Evolutionary conservation across 2,888 invertebrate genomes (phyloP), one percentile per base, ranked within the genome.

Genomic region (Trilocha varians): DNA sequence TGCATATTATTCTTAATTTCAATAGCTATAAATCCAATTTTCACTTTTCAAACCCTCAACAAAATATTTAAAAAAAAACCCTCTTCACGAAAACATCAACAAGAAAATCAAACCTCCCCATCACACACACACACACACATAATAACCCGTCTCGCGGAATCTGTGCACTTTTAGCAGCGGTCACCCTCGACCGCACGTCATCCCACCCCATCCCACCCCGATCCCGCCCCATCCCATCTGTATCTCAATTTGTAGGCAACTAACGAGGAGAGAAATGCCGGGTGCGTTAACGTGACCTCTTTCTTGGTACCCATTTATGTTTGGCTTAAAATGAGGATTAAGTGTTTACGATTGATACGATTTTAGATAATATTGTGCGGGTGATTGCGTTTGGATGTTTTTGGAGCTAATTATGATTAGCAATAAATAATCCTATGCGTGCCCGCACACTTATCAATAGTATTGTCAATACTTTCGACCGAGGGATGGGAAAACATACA

Each of bases 211-310:
- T 49, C 40, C 42, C 49, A 53, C 53, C 42, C 41, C 39, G 41
- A 41, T 40, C 42, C 53, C 47, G 41, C 48, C 43, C 45, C 34
- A 46, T 45, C 45, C 25, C 25, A 47, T 45, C 54, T 61, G 62
- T 55, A 59, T 62, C 69, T 62, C 70, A 64, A 66, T 67, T 64
- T 59, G 65, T 50, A 48, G 49, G 55, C 51, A 40, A 47, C 70
- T 78, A 74, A 77, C 78, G 78, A 76, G 68, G 67, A 74, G 75
- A 57, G 64, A 73, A 70, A 64, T 62, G 63, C 47, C 48, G 42
- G 36, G 25, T 41, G 36, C 41, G 36, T 41, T 41, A 41, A 32
- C 41, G 41, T 36, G 36, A 16, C 32, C 36, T 32, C 36, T n/a
- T 36, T 25, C 25, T 25, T 25, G 13, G 34, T 16, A 38, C 18